Base-by-base conservation (phyloP, 2,888 invertebrate genomes). In the Conops quadrifasciatus region DNA sequence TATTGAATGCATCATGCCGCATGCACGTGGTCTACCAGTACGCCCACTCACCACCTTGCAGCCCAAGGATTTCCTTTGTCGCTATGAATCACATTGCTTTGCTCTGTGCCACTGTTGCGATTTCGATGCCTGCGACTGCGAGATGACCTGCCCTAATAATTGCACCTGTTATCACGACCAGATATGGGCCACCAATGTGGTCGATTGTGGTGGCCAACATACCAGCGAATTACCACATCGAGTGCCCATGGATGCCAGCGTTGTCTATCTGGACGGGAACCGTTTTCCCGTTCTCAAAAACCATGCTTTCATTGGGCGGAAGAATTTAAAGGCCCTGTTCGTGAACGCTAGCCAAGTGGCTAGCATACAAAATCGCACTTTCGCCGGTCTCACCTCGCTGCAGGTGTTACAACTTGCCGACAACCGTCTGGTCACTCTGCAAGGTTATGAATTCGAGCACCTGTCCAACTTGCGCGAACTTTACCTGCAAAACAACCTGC, bases 131-230 rank as follows among this genome's bases (percentile, higher is more conserved):
- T 97, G 97, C 86, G 97, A 97, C 87, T 97, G 97, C 87, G 95
- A 97, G 88, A 97, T 96, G 94, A 95, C 94, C 73, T 97, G 97
- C 82, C 97, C 97, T 58, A 90, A 91, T 79, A 95, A 95, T 79
- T 97, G 97, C 88, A 92, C 94, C 77, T 97, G 97, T 85, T 97
- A 95, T 87, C 95, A 96, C 86, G 97, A 97, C 83, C 94, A 95
- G 84, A 92, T 94, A 71, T 97, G 96, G 95, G 92, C 93, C 77
- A 94, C 95, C 63, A 96, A 96, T 85, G 94, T 96, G 19, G 95
- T 96, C 62, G 96, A 96, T 83, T 96, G 96, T 85, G 94, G 94
- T 74, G 91, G 91, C 2, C 92, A 94, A 85, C 89, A 90, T 81
- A 90, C 93, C 80, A 87, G 88, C 74, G 92, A 93, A 84, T 91